These are phyloP conservation scores for Ryuthela nishihirai DNA, from an alignment of 2,888 invertebrate genomes.

Conservation along the genomic window DNA sequence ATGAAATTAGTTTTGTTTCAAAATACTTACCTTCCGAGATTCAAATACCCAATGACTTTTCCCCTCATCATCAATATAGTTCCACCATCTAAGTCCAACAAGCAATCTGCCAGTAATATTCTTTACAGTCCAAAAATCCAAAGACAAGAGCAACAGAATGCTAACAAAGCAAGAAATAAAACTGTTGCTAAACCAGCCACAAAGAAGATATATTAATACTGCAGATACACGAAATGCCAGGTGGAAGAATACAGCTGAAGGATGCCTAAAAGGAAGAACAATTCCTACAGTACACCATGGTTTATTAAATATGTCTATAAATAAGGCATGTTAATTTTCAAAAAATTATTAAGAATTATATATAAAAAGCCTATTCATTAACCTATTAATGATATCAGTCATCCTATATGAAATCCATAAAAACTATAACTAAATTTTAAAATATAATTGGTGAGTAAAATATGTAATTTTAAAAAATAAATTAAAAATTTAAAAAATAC, in stretches of 20 bases:
- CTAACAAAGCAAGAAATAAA: constrained; percentile 96
- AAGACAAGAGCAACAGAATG: constrained; percentile 81
- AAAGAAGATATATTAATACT: constrained; percentile 80
- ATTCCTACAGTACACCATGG: no score
- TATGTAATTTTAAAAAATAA: no score
- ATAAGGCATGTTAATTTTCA: no score
- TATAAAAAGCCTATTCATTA: no score
- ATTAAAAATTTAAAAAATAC: no score
- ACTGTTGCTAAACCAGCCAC: constrained; percentile 81
- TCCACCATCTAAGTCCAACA: constrained; percentile 99
- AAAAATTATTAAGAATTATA: no score
- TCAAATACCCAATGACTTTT: constrained; percentile 98
- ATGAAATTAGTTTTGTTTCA: no score
- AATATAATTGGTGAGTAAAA: no score
- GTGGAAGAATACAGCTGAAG: constrained; percentile 88
- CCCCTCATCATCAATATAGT: constrained; percentile 96
- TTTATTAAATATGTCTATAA: no score
- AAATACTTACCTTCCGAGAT: constrained; percentile 66
- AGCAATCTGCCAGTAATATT: constrained; percentile 85
- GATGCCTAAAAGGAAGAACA: constrained; percentile 60
- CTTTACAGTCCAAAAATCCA: constrained; percentile 99
- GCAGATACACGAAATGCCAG: constrained; percentile 79
- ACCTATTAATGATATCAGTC: no score
- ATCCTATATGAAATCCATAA: no score
- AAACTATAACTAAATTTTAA: no score